Evolutionary conservation across 2,888 invertebrate species (phyloP).

Genomic region (Drosophila limbata): DNA sequence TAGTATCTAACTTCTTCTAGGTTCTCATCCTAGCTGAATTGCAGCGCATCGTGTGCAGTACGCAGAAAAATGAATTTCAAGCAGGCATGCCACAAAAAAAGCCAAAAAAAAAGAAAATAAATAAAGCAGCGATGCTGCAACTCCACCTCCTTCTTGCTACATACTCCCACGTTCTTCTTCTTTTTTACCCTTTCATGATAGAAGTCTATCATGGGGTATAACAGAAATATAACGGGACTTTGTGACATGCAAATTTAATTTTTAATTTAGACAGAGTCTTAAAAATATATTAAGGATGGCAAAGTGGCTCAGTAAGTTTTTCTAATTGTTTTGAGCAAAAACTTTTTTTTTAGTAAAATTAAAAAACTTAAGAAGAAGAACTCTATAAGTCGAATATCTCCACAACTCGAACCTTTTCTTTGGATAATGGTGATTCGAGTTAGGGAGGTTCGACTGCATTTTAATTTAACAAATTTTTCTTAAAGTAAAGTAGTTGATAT

Average conservation of each 20-base stretch:
- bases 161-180: neutral
- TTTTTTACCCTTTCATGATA: neutral
- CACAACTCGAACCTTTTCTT: too few relatives aligned
- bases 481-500: too few relatives aligned
- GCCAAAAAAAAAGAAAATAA: constrained; percentile 17
- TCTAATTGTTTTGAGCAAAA: too few relatives aligned
- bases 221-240: neutral
- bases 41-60: constrained; percentile 59
- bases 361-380: too few relatives aligned
- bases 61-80: constrained; percentile 69
- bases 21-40: constrained; percentile 25
- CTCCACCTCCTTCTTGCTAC: constrained; percentile 22
- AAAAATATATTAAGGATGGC: too few relatives aligned
- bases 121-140: constrained; percentile 17
- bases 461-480: too few relatives aligned
- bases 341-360: too few relatives aligned
- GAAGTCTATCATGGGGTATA: neutral
- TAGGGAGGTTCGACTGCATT: too few relatives aligned
- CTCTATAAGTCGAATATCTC: too few relatives aligned
- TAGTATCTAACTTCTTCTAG: neutral
- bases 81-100: constrained; percentile 43
- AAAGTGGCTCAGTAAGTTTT: neutral
- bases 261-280: neutral
- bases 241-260: neutral
- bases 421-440: too few relatives aligned